Base-by-base conservation (phyloP, 2,888 invertebrate genomes). In the Ormia ochracea region DNA sequence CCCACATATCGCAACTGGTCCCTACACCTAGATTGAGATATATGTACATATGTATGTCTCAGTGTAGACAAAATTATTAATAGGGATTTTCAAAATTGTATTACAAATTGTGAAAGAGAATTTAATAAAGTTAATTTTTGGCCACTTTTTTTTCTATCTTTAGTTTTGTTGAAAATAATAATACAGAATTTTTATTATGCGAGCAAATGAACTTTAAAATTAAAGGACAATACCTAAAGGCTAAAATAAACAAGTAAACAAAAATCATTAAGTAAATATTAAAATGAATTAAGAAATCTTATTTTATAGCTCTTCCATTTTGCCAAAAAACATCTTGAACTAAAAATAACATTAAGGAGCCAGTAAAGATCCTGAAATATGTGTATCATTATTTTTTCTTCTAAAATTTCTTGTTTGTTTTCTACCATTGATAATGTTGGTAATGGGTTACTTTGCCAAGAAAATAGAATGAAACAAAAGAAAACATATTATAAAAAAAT, bases 201-300 rank as follows among this genome's bases (percentile, higher is more conserved):
- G 4, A 48, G 41, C 38, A 69, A 69, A 82, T 83, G 82, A 81
- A 82, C 84, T 82, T 79, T 82, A 70, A 81, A 83, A 84, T 84
- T 83, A 82, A 83, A 84, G 81, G 82, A 82, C 83, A 84, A 84
- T 84, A 84, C 78, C 84, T 82, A 72, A 82, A 83, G 83, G 83
- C 82, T 82, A 83, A 82, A 83, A 81, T 72, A 83, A 83, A 83
- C 76, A 83, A 76, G 66, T 52, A 79, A 83, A 81, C 74, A 82
- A 75, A 80, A 82, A 83, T 83, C 82, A 72, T 68, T 82, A 82
- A 83, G 83, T 83, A 83, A 83, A 83, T 83, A 82, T 83, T 81
- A 77, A 83, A 82, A 82, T 81, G 78, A 80, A 68, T 17, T 23
- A 66, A 73, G 58, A 63, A 61, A 59, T 50, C 21, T 66, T 70